These are phyloP conservation scores for Discoglossus pictus DNA, from an alignment of 2,797 vertebrate genomes.

Conservation along the genomic window DNA sequence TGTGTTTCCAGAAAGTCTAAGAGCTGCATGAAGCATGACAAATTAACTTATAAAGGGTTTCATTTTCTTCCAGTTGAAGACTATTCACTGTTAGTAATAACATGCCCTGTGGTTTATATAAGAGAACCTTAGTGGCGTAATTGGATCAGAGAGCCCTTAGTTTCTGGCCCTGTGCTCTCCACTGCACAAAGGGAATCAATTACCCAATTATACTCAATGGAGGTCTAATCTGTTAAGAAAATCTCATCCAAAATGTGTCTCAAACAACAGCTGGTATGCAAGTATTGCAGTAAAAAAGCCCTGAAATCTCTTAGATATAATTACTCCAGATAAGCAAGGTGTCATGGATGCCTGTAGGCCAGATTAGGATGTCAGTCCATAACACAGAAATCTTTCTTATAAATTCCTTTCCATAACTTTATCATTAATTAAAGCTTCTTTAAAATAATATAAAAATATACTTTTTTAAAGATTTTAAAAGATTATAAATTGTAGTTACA, in stretches of 20 bases:
- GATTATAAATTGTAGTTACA: no score
- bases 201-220: constrained; percentile 30
- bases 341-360: no score
- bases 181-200: constrained; percentile 34
- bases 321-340: no score
- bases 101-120: constrained; percentile 34
- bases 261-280: background rate
- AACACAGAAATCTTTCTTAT: no score
- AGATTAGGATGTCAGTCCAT: no score
- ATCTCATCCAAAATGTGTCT: background rate
- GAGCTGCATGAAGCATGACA: constrained; percentile 17
- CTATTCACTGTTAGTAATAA: constrained; percentile 9
- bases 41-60: constrained; percentile 30
- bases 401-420: no score
- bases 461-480: no score
- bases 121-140: constrained; percentile 23
- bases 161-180: constrained; percentile 19
- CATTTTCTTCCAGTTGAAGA: constrained; percentile 30
- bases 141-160: constrained; percentile 32
- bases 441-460: no score
- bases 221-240: constrained; percentile 14
- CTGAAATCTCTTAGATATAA: no score
- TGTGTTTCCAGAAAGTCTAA: constrained; percentile 3
- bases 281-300: background rate
- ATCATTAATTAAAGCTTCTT: no score